Evolutionary conservation across 2,797 vertebrate genomes (phyloP).

Genomic region (Sebastiscus albofasciatus): DNA sequence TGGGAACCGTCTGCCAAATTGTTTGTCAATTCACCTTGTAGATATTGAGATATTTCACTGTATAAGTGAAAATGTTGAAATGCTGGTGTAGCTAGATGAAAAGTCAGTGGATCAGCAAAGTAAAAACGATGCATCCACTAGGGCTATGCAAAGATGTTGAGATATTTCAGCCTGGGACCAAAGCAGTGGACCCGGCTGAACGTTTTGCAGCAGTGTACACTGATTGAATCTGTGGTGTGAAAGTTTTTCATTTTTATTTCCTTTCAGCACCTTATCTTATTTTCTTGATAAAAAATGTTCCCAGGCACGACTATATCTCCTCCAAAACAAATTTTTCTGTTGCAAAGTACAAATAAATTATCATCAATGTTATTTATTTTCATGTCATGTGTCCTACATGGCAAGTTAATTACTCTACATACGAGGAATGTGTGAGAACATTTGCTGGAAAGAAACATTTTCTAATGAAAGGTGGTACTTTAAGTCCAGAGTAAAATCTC

Average conservation of each 20-base stretch:
- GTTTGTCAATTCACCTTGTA: not conserved
- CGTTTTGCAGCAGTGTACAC: not conserved
- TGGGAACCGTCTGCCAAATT: too few species aligned
- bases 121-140: too few species aligned
- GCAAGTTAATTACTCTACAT: not conserved
- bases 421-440: slow-evolving; percentile 26
- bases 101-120: too few species aligned
- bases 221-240: not conserved
- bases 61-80: too few species aligned
- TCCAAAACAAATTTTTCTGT: not conserved
- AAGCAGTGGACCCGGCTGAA: not conserved
- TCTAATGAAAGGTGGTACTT: slow-evolving; percentile 14
- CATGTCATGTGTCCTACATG: not conserved
- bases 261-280: not conserved
- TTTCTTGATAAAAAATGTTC: not conserved
- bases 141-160: not conserved
- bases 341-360: not conserved
- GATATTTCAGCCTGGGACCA: not conserved
- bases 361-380: not conserved
- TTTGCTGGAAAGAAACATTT: slow-evolving; percentile 16
- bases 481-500: not conserved
- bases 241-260: not conserved
- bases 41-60: not conserved
- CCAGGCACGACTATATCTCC: not conserved
- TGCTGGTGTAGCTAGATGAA: too few species aligned